Evolutionary conservation across 2,797 vertebrate species (phyloP).

Genomic region (Paguma larvata): DNA sequence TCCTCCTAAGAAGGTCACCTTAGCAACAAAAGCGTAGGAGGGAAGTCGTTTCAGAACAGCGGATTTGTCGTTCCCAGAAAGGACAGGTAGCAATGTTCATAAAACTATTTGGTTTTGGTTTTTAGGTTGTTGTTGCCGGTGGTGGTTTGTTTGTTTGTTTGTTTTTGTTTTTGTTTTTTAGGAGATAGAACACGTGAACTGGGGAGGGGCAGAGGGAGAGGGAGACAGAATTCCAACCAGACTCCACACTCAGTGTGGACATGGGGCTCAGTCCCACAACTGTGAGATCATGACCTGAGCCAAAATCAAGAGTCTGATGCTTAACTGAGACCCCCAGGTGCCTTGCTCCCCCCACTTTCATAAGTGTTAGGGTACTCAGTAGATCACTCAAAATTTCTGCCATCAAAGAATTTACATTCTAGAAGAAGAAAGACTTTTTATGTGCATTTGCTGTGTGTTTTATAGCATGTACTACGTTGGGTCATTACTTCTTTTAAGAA

Average conservation of each 20-base stretch:
- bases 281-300: no score
- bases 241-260: no score
- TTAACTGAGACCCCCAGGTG: no score
- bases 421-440: background rate
- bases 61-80: background rate
- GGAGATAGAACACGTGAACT: no score
- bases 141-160: no score
- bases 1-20: background rate
- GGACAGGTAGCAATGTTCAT: background rate
- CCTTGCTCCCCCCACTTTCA: background rate
- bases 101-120: background rate
- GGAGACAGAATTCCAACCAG: no score
- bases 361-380: background rate
- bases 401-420: conserved; percentile 29
- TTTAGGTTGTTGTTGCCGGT: no score
- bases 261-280: no score
- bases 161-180: no score
- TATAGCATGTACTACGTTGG: background rate
- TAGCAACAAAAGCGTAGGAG: background rate
- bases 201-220: no score
- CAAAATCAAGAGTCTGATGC: no score
- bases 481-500: background rate
- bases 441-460: background rate
- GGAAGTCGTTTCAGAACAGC: background rate
- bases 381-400: background rate